Evolutionary conservation across 1,140 invertebrate genomes (phyloP).

Genomic region (Saxidomus purpurata): DNA sequence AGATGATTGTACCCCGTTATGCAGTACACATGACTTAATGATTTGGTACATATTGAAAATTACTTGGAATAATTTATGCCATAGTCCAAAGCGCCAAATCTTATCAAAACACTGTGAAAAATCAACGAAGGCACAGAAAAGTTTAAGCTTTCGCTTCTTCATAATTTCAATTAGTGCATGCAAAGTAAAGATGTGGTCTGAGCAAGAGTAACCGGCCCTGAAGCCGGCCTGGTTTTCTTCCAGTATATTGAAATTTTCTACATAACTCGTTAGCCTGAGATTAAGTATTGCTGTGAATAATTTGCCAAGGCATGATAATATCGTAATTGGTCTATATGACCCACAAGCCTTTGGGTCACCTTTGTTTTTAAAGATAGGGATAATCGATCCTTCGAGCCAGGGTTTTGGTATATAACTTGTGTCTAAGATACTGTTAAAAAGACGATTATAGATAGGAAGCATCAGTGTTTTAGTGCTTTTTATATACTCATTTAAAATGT

Average conservation of each 20-base stretch:
- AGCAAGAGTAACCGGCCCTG: background rate
- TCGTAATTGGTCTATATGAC: slow-evolving; percentile 5
- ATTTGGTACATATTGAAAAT: slow-evolving; percentile 63
- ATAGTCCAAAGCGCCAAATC: slow-evolving; percentile 50
- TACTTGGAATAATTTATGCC: slow-evolving; percentile 54
- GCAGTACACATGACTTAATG: slow-evolving; percentile 52
- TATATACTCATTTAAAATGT: slow-evolving; percentile 47
- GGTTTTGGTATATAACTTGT: background rate
- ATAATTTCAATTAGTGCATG: slow-evolving; percentile 31
- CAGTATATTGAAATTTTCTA: background rate
- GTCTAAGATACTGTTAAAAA: slow-evolving; percentile 27
- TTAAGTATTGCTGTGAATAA: background rate
- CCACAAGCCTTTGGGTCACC: background rate
- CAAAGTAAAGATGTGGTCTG: slow-evolving; percentile 15
- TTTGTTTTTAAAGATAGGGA: slow-evolving; percentile 45
- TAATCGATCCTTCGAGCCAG: slow-evolving; percentile 34
- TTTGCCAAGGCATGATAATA: background rate
- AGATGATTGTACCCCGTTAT: slow-evolving; percentile 28
- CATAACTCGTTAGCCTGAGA: background rate
- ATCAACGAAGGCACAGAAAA: slow-evolving; percentile 67
- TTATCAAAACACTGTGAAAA: slow-evolving; percentile 61
- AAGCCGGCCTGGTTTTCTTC: too few species aligned
- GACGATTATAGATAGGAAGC: background rate
- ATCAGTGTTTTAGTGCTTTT: background rate
- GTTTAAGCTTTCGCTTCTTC: slow-evolving; percentile 41